Percentiles rank a stretch among this genome's conserved stretches.
Conservation (phyloP, 1,140 invertebrate species). For the Tenebrio molitor region DNA sequence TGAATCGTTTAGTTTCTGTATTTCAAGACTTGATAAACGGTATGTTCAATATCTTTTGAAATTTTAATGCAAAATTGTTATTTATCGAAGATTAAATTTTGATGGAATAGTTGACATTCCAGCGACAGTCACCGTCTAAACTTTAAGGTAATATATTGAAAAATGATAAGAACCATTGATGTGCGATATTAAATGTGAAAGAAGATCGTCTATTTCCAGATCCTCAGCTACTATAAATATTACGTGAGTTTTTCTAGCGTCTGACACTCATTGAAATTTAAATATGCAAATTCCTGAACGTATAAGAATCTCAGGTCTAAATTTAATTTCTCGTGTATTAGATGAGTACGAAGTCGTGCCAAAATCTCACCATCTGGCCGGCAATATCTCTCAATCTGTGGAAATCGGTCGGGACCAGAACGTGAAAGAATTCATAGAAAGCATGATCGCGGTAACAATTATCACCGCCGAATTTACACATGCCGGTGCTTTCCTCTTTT, state of each 20-base stretch:
- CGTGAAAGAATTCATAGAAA: conserved; percentile 16
- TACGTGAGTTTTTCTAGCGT: conserved; percentile 11
- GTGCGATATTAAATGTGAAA: conserved; percentile 35
- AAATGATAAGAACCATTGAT: conserved; percentile 39
- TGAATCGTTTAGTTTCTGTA: too few species aligned
- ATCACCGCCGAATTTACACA: conserved; percentile 7
- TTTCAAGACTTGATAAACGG: too few species aligned
- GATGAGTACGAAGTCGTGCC: conserved; percentile 11
- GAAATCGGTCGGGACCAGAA: background rate
- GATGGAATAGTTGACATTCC: conserved; percentile 32
- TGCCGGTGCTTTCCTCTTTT: background rate
- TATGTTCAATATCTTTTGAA: too few species aligned
- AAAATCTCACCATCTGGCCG: background rate
- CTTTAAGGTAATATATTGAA: conserved; percentile 36
- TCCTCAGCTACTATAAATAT: conserved; percentile 23
- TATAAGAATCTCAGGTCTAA: background rate
- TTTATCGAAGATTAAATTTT: conserved; percentile 32
- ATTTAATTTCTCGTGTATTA: background rate
- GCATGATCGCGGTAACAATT: conserved; percentile 6
- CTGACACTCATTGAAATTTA: conserved; percentile 16
- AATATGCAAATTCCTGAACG: conserved; percentile 12
- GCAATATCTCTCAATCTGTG: conserved; percentile 20
- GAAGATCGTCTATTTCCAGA: conserved; percentile 6
- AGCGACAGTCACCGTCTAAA: conserved; percentile 11
- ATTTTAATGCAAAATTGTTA: conserved; percentile 10